A percentile compares a stretch with the other conserved stretches of the same genome.
Evolutionary conservation across 2,113 vertebrate genomes (phyloP).

Genomic region (Sinocyclocheilus grahami): DNA sequence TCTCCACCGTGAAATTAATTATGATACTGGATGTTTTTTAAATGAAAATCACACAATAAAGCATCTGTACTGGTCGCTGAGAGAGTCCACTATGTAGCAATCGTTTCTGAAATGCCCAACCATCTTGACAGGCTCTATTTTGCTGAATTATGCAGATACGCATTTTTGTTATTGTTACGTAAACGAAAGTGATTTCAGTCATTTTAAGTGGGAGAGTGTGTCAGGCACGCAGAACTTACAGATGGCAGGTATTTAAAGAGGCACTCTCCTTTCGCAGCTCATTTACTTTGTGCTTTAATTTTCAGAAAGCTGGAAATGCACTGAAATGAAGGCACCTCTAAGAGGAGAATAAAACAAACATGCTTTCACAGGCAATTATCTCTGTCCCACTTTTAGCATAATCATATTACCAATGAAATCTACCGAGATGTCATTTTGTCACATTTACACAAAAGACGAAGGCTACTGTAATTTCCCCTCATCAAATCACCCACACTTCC

Average conservation of each 20-base stretch:
- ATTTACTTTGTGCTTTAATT: slow-evolving; percentile 31
- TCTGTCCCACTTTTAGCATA: slow-evolving; percentile 13
- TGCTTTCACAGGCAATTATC: slow-evolving; percentile 42
- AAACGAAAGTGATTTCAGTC: slow-evolving; percentile 1
- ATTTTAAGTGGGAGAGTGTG: slow-evolving; percentile 9
- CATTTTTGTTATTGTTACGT: slow-evolving; percentile 16
- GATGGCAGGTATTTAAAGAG: slow-evolving; percentile 39
- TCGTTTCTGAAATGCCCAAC: background rate
- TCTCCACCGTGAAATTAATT: background rate
- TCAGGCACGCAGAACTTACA: background rate
- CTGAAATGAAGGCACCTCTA: slow-evolving; percentile 33
- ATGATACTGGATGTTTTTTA: background rate
- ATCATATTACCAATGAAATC: slow-evolving; percentile 17
- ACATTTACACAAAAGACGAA: slow-evolving; percentile 35
- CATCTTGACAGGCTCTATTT: slow-evolving; percentile 13
- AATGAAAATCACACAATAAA: slow-evolving; percentile 1
- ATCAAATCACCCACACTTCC: background rate
- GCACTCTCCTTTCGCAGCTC: slow-evolving; percentile 36
- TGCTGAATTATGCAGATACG: background rate
- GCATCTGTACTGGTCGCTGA: background rate
- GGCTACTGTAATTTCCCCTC: background rate
- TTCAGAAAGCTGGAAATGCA: slow-evolving; percentile 5
- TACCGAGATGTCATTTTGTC: slow-evolving; percentile 12
- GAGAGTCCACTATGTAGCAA: background rate
- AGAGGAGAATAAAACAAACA: slow-evolving; percentile 37